Base-by-base conservation (phyloP, 2,113 vertebrate species). In the Mustela lutreola region DNA sequence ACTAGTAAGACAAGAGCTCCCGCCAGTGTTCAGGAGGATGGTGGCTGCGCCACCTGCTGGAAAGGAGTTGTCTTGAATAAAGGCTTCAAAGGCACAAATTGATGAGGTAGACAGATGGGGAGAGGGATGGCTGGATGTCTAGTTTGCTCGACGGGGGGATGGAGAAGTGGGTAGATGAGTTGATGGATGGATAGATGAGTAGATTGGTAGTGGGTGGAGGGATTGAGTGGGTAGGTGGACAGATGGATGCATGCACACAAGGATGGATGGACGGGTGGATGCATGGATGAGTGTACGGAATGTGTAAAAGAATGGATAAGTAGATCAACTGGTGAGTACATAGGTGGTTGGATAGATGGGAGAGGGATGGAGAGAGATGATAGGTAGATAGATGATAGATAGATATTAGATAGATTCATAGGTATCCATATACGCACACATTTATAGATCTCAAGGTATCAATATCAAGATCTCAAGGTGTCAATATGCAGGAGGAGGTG, bases 1-100 rank as follows among this genome's bases (percentile, higher is more conserved):
- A 11, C 11, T 5, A 4, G 5, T 0, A 16, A 0, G 14, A 19
- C 5, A 0, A 0, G 33, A 8, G 7, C 19, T 45, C 28, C 1
- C 16, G 8, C 26, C 26, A 2, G 12, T 0, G 50, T 31, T 22
- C 36, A 3, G 14, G 10, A 14, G 14, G 58, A 42, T 28, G 76
- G 19, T 1, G 73, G 1, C 4, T 16, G 78, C 31, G 45, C 84
- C 90, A 75, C 24, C 90, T 89, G 36, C 56, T 39, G 90, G 76
- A 24, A 58, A 12, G 4, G 21, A 16, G 10, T 12, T 24, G 19
- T 65, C 65, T 19, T 39, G 50, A 19, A 7, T 42, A 0, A 18
- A 50, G 28, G 14, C 18, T 85, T 8, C 9, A 14, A 62, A n/a
- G 42, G 14, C 11, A 0, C 9, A 4, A 5, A 7, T 14, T 10